Evolutionary conservation across 2,888 invertebrate species (phyloP).

Genomic region (Callimorpha dominula): DNA sequence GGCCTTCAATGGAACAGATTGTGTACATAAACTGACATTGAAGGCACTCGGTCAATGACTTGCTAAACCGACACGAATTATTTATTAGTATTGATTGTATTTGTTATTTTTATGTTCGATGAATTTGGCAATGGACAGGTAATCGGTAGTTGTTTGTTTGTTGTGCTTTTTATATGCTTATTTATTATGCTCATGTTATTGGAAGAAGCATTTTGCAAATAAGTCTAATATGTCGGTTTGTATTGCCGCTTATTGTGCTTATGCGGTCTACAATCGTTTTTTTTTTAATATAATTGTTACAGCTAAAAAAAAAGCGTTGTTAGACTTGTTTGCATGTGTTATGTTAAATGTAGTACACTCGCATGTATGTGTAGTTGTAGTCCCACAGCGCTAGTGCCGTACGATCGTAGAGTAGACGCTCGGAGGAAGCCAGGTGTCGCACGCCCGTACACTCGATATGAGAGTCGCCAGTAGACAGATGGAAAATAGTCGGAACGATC

Average conservation of each 20-base stretch:
- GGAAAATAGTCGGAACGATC: constrained; percentile 11
- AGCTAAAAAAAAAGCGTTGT: background rate
- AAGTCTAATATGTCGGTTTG: background rate
- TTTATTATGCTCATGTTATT: too few relatives aligned
- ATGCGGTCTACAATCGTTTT: background rate
- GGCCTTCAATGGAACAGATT: constrained; percentile 4
- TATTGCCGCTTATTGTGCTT: background rate
- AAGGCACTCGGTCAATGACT: constrained; percentile 7
- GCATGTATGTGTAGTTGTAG: constrained; percentile 13
- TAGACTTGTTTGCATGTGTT: background rate
- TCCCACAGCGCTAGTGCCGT: constrained; percentile 4
- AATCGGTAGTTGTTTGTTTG: background rate
- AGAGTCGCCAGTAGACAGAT: constrained; percentile 18
- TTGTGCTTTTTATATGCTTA: background rate
- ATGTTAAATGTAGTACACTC: constrained; percentile 5
- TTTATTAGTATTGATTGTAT: background rate
- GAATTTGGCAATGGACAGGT: constrained; percentile 7
- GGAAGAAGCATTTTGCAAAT: background rate
- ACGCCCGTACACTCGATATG: constrained; percentile 19
- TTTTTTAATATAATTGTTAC: background rate
- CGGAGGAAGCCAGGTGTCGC: constrained; percentile 59
- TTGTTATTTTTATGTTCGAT: background rate
- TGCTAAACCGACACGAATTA: background rate
- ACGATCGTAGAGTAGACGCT: constrained; percentile 34
- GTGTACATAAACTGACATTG: background rate